Evolutionary conservation across 1,140 invertebrate genomes (phyloP), one percentile per base, ranked within the genome.

Genomic region (Drosophila subobscura): DNA sequence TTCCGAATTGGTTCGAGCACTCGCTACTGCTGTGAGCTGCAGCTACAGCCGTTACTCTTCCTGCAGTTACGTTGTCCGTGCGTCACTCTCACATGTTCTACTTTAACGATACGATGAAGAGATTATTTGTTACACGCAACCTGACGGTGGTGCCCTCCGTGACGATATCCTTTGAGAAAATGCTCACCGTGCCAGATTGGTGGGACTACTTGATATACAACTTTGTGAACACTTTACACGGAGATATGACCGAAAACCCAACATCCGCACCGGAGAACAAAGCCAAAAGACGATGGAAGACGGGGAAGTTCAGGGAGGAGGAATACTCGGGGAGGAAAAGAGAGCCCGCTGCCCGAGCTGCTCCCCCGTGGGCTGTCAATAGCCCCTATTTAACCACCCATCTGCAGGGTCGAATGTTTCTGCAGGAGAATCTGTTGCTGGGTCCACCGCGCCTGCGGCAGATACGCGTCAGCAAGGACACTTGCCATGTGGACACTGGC

Each of bases 81-180:
- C 85, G 85, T 1, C 77, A 91, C 40, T 59, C 79, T 0, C 88
- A 89, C 6, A 91, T 91, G 89, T 91, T 91, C 45, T 91, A 88
- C 25, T 91, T 91, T 5, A 91, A 89, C 23, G 77, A 91, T 44
- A 84, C 79, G 2, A 77, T 91, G 23, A 76, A 77, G 14, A 80
- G 63, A 22, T 60, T 89, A 2, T 91, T 91, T 12, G 58, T 73
- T 2, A 54, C 42, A 8, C 72, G 81, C 2, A 72, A 84, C 4
- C 40, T 88, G 42, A 41, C 61, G 0, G 52, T 89, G 0, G 47
- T 55, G 4, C 73, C 79, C 4, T 77, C 72, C 8, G 66, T 83
- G 7, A 81, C 75, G 0, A n/a, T 91, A 2, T 23, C 7, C 4
- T 91, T 84, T n/a, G 70, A 88, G 0, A 72, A 89, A 14, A 45